Conservation (phyloP, 1,140 invertebrate species). For the Drosophila sechellia region DNA sequence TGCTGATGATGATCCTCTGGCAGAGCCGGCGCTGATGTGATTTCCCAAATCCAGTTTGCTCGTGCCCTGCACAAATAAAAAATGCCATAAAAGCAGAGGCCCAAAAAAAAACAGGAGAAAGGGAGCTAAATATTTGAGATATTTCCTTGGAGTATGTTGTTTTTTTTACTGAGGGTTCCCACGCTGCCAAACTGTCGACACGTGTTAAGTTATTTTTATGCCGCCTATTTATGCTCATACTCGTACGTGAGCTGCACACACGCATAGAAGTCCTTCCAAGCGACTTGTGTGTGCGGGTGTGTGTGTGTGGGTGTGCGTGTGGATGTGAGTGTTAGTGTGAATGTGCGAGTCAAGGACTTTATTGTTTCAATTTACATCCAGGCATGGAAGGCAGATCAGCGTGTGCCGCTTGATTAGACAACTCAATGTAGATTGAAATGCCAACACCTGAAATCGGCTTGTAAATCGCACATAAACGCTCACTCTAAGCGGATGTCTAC, state of each 20-base stretch:
- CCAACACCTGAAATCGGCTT: slow-evolving; percentile 77
- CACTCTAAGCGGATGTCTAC: neutral
- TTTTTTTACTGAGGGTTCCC: slow-evolving; percentile 22
- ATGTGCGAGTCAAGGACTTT: slow-evolving; percentile 75
- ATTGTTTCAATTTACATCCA: slow-evolving; percentile 80
- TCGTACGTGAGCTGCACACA: slow-evolving; percentile 64
- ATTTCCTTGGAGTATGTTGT: slow-evolving; percentile 57
- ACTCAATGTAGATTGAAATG: slow-evolving; percentile 80
- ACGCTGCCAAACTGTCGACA: slow-evolving; percentile 76
- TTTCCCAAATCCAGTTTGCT: slow-evolving; percentile 78
- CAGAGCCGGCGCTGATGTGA: slow-evolving; percentile 60
- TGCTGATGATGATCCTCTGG: slow-evolving; percentile 30
- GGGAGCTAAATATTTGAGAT: slow-evolving; percentile 64
- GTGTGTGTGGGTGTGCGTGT: slow-evolving; percentile 29
- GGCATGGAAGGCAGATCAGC: slow-evolving; percentile 45
- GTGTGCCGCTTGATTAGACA: slow-evolving; percentile 78
- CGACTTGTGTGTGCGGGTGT: neutral
- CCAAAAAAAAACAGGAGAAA: slow-evolving; percentile 35
- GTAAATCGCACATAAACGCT: slow-evolving; percentile 58
- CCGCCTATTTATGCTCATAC: slow-evolving; percentile 77
- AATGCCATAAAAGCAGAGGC: slow-evolving; percentile 54
- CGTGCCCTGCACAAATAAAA: slow-evolving; percentile 73
- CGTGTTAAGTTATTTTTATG: slow-evolving; percentile 83
- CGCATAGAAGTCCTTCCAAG: slow-evolving; percentile 18
- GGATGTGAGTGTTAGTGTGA: slow-evolving; percentile 20